These are phyloP conservation scores for Celastrina argiolus DNA, from an alignment of 2,888 invertebrate species.

Conservation along the genomic window DNA sequence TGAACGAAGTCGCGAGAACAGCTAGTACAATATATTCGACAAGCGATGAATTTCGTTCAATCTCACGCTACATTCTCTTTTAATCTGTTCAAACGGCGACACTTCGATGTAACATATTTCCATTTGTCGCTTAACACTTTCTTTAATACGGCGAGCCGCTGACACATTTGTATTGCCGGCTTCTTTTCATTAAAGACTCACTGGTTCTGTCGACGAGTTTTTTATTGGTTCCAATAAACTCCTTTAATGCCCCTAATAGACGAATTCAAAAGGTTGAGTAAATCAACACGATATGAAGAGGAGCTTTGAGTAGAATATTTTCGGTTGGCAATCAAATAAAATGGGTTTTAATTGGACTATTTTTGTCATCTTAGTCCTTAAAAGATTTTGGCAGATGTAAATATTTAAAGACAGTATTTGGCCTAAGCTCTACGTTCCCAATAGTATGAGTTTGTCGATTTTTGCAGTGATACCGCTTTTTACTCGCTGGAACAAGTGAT, in stretches of 20 bases:
- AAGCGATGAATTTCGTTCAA: conserved; percentile 62
- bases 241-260: conserved; percentile 19
- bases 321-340: not conserved
- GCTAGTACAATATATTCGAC: conserved; percentile 57
- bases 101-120: conserved; percentile 68
- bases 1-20: conserved; percentile 57
- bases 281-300: not conserved
- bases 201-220: conserved; percentile 34
- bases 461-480: too few relatives aligned
- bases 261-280: conserved; percentile 1
- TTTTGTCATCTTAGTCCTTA: too few relatives aligned
- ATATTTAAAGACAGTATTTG: too few relatives aligned
- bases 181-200: conserved; percentile 30
- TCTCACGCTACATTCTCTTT: conserved; percentile 72
- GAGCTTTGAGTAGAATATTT: not conserved
- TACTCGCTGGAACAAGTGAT: too few relatives aligned
- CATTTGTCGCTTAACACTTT: conserved; percentile 57
- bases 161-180: conserved; percentile 47
- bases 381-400: too few relatives aligned
- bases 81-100: conserved; percentile 70
- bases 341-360: not conserved
- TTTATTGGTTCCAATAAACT: conserved; percentile 43
- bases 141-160: conserved; percentile 45
- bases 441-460: too few relatives aligned
- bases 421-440: too few relatives aligned